Percentiles rank a stretch among this genome's conserved stretches.
phyloP scores from a whole-genome alignment of 1,140 invertebrate species.

The Dreissena polymorpha region DNA sequence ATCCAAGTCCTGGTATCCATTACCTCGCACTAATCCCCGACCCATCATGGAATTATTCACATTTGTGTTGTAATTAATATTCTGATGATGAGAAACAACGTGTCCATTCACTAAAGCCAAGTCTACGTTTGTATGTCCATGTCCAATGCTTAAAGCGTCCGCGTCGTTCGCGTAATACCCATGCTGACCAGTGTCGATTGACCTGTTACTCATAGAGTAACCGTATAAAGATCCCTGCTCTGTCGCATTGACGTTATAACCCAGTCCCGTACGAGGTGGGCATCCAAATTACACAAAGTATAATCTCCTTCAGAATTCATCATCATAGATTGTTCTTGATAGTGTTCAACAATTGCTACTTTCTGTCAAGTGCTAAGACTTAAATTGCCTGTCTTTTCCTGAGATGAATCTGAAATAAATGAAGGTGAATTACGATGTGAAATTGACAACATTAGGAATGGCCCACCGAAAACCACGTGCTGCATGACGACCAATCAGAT shows the following conservation, averaged over 20 bases:
- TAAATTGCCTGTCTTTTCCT: conserved; percentile 73
- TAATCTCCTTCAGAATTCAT: conserved; percentile 75
- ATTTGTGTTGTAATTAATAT: conserved; percentile 46
- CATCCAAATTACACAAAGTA: conserved; percentile 74
- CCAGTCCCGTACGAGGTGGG: conserved; percentile 70
- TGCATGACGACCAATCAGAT: conserved; percentile 66
- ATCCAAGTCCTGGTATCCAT: conserved; percentile 62
- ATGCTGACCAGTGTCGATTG: conserved; percentile 71
- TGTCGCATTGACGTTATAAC: conserved; percentile 56
- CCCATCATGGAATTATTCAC: conserved; percentile 63
- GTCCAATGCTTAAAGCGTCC: conserved; percentile 25
- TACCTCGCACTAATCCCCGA: conserved; percentile 52
- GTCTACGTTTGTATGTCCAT: conserved; percentile 59
- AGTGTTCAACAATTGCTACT: conserved; percentile 36
- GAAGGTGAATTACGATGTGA: conserved; percentile 75
- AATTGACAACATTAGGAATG: conserved; percentile 73
- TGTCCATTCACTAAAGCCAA: conserved; percentile 64
- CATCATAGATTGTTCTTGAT: conserved; percentile 52
- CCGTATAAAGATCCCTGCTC: conserved; percentile 66
- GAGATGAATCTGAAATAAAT: conserved; percentile 78
- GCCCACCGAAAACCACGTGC: conserved; percentile 68
- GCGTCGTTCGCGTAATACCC: conserved; percentile 67
- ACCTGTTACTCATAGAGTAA: conserved; percentile 67
- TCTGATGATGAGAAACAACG: conserved; percentile 55
- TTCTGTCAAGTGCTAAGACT: conserved; percentile 58